A percentile compares a stretch with the other conserved stretches of the same genome.
These are phyloP conservation scores for Euzetes globulus DNA, from an alignment of 2,888 invertebrate genomes.

Conservation along the genomic window DNA sequence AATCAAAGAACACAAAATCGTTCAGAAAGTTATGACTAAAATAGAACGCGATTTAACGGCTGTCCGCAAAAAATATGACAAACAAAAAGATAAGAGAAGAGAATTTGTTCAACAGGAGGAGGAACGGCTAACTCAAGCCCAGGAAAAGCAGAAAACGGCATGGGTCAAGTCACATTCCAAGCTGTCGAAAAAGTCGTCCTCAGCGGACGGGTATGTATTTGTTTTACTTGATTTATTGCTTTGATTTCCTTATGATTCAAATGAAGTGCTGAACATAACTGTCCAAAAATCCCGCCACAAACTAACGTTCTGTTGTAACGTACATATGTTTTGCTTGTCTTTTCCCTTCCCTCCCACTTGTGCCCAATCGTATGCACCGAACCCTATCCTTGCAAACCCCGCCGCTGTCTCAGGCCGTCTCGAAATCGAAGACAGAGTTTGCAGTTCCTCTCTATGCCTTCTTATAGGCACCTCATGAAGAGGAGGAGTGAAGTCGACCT, in stretches of 20 bases:
- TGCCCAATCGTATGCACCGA: not conserved
- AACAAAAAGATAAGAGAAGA: slow-evolving; percentile 55
- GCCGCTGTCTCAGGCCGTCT: slow-evolving; percentile 8
- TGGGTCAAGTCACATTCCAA: slow-evolving; percentile 48
- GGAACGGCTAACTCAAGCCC: slow-evolving; percentile 46
- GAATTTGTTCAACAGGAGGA: slow-evolving; percentile 42
- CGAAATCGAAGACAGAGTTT: slow-evolving; percentile 32
- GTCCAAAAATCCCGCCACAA: not conserved
- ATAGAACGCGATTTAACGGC: slow-evolving; percentile 79
- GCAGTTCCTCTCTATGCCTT: slow-evolving; percentile 33
- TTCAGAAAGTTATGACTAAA: slow-evolving; percentile 72
- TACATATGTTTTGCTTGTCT: not conserved
- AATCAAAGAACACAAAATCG: slow-evolving; percentile 69
- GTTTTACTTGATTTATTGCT: not conserved
- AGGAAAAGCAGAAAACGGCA: slow-evolving; percentile 50
- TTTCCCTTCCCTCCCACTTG: not conserved
- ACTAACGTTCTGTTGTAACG: not conserved
- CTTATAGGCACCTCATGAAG: slow-evolving; percentile 40
- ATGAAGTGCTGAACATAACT: not conserved
- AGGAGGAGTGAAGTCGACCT: slow-evolving; percentile 42
- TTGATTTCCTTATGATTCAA: not conserved
- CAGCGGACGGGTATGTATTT: slow-evolving; percentile 31
- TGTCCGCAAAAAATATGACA: slow-evolving; percentile 54
- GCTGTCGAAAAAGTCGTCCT: slow-evolving; percentile 46
- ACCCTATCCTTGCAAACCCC: not conserved